Evolutionary conservation across 2,888 invertebrate species (phyloP).

Genomic region (Enoplolaimus lenunculus): DNA sequence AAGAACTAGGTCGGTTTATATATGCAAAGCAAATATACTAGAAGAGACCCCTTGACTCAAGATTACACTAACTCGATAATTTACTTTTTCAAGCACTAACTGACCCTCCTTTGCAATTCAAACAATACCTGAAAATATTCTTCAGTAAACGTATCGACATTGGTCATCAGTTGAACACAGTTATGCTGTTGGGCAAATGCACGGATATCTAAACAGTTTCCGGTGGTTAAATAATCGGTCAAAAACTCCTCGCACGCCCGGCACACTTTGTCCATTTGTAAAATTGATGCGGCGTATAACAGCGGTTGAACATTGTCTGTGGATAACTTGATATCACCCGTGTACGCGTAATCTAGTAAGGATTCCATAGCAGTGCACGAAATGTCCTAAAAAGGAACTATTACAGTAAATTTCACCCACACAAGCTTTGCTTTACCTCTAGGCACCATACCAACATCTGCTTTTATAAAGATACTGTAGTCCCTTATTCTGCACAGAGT

Average conservation of each 20-base stretch:
- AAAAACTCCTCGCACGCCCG: conserved; percentile 45
- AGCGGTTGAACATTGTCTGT: conserved; percentile 44
- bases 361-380: conserved; percentile 39
- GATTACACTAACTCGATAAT: too few species aligned
- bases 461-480: too few species aligned
- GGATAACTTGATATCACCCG: conserved; percentile 41
- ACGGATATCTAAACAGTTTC: conserved; percentile 44
- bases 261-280: conserved; percentile 45
- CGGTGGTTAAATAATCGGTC: conserved; percentile 42
- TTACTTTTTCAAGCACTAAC: too few species aligned
- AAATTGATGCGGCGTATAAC: conserved; percentile 45
- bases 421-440: too few species aligned
- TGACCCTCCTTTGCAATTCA: too few species aligned
- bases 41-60: too few species aligned
- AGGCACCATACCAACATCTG: too few species aligned
- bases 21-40: too few species aligned
- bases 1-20: too few species aligned
- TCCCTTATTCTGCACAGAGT: too few species aligned
- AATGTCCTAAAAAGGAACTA: conserved; percentile 42
- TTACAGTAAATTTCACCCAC: too few species aligned
- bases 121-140: conserved; percentile 31
- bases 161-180: conserved; percentile 28
- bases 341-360: conserved; percentile 45
- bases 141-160: conserved; percentile 30
- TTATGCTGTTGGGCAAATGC: conserved; percentile 45